Conservation (phyloP, 2,113 vertebrate species). For the Rhynchopsitta pachyrhyncha region DNA sequence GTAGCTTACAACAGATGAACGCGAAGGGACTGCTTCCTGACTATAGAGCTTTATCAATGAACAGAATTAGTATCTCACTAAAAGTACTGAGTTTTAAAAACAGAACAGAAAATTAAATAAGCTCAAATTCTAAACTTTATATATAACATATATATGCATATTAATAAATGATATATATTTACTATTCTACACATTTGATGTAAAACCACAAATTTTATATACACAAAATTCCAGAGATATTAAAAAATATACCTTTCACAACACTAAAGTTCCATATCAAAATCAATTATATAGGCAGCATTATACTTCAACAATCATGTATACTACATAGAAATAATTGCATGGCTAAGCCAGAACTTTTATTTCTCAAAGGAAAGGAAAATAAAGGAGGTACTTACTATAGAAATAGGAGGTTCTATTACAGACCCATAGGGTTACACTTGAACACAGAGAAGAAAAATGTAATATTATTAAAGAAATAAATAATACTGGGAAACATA, state of each 20-base stretch:
- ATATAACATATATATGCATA: neutral
- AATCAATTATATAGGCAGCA: neutral
- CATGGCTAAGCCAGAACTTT: neutral
- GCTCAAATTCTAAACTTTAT: neutral
- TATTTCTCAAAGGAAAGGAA: neutral
- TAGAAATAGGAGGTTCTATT: conserved; percentile 9
- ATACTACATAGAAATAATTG: neutral
- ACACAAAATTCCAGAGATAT: neutral
- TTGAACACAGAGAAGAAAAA: neutral
- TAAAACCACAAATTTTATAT: neutral
- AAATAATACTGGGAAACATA: neutral
- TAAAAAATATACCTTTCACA: neutral
- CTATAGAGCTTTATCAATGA: neutral
- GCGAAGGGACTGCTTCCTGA: neutral
- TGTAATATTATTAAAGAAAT: neutral
- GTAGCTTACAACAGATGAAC: neutral
- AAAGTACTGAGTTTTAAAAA: neutral
- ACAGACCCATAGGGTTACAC: neutral
- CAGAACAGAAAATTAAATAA: neutral
- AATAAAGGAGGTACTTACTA: conserved; percentile 23
- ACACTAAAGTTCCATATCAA: neutral
- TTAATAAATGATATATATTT: neutral
- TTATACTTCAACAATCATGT: neutral
- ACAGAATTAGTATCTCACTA: neutral
- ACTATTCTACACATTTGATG: neutral